Conservation (phyloP, 1,140 invertebrate species). For the Eumaeus atala region DNA sequence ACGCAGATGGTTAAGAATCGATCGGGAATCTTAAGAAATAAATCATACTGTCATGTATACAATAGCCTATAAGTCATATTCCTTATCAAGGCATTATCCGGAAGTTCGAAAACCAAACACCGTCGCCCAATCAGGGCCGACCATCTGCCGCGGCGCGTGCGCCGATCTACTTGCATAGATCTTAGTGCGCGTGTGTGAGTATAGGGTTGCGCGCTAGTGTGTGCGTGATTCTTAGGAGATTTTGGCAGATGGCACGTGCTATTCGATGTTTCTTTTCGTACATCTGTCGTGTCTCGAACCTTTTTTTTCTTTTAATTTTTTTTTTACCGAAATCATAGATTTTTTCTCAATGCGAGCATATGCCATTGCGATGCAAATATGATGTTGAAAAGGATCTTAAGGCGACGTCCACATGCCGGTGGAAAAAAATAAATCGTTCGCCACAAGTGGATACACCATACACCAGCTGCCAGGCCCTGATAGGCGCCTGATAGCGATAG, state of each 20-base stretch:
- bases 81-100: slow-evolving; percentile 57
- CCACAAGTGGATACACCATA: no score
- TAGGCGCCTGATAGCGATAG: no score
- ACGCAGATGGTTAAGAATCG: slow-evolving; percentile 22
- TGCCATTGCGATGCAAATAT: slow-evolving; percentile 68
- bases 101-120: slow-evolving; percentile 60
- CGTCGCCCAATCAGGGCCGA: slow-evolving; percentile 51
- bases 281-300: slow-evolving; percentile 60
- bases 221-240: slow-evolving; percentile 35
- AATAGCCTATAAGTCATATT: slow-evolving; percentile 50
- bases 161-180: slow-evolving; percentile 56
- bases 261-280: no score
- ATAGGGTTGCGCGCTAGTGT: slow-evolving; percentile 7
- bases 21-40: slow-evolving; percentile 35
- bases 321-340: slow-evolving; percentile 46
- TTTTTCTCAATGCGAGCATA: slow-evolving; percentile 52
- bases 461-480: no score
- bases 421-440: slow-evolving; percentile 60
- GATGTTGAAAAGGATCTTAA: slow-evolving; percentile 47
- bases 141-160: slow-evolving; percentile 64
- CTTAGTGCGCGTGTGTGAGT: slow-evolving; percentile 11
- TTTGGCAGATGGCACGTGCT: slow-evolving; percentile 73
- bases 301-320: no score
- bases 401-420: slow-evolving; percentile 61
- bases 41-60: slow-evolving; percentile 34